Evolutionary conservation across 2,797 vertebrate genomes (phyloP).

Genomic region (Dendrocincla fuliginosa): DNA sequence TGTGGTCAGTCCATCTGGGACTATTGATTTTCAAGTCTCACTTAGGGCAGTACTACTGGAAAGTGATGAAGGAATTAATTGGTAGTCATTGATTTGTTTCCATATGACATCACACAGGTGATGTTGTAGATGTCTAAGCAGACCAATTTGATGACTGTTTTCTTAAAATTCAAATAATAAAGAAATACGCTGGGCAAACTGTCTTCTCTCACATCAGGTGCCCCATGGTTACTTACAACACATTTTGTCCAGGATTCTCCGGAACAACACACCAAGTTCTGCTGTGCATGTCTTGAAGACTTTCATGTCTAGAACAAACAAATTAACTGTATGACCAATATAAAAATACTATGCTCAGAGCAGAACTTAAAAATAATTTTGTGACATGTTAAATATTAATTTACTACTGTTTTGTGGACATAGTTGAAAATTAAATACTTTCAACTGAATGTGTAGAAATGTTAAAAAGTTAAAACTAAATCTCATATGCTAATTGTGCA

Average conservation of each 20-base stretch:
- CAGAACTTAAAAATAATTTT: not conserved
- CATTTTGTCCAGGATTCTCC: not conserved
- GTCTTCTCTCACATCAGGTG: not conserved
- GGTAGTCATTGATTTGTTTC: not conserved
- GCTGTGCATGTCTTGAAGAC: not conserved
- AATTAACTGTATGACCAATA: not conserved
- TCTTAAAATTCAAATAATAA: not conserved
- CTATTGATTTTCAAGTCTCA: not conserved
- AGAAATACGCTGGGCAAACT: not conserved
- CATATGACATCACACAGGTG: not conserved
- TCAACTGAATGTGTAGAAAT: not conserved
- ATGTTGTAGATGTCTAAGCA: not conserved
- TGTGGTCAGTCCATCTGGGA: not conserved
- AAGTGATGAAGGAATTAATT: not conserved
- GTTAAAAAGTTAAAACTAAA: not conserved
- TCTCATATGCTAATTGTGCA: not conserved
- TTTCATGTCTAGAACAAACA: not conserved
- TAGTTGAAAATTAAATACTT: not conserved
- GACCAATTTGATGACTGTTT: not conserved
- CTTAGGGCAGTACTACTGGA: not conserved
- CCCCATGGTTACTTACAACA: not conserved
- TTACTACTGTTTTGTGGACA: not conserved
- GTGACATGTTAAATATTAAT: not conserved
- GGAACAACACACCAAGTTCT: rapidly evolving
- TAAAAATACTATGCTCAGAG: not conserved